Base-by-base conservation (phyloP, 2,888 invertebrate genomes). In the Gymnoscelis rufifasciata region DNA sequence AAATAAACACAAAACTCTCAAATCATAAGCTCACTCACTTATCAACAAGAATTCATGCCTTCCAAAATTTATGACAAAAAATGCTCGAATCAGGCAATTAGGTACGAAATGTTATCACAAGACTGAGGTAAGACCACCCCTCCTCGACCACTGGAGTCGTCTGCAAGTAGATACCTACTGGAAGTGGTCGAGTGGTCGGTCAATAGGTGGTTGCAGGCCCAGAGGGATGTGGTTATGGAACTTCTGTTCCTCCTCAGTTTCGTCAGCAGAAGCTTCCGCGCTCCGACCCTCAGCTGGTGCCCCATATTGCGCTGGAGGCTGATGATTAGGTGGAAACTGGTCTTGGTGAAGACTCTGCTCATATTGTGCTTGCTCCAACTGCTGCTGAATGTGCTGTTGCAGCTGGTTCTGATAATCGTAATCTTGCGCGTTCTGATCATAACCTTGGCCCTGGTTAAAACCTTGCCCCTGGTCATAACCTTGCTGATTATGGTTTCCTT, bases 141-240 rank as follows among this genome's bases (percentile, higher is more conserved):
- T 29, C 30, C n/a, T n/a, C n/a, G n/a, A n/a, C n/a, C 19, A 19
- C 19, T 19, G 19, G 5, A 19, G 5, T 19, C 19, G 2, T 19
- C 19, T 19, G 2, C 19, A 5, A 19, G 19, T 5, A 5, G 19
- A 3, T 19, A n/a, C 55, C 66, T 82, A 87, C 58, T 72, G 76
- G 67, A 88, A 88, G 57, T 86, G 73, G 31, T 87, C 88, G n/a
- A 83, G 73, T 3, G 87, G 83, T 26, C 83, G 71, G 56, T 87
- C 82, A 27, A 84, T 71, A 2, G 88, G 88, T n/a, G 75, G 80
- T 64, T 87, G 86, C 23, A 86, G 71, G 5, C 78, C 80, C 10
- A 83, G 66, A 0, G 88, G 88, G 49, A 88, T 86, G 63, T 88
- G 88, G 56, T 88, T 86, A 56, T 81, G 83, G 58, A 63, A 88